Percentiles rank a stretch among this genome's conserved stretches.
phyloP scores from a whole-genome alignment of 2,888 invertebrate genomes.

The Melipona beecheii region DNA sequence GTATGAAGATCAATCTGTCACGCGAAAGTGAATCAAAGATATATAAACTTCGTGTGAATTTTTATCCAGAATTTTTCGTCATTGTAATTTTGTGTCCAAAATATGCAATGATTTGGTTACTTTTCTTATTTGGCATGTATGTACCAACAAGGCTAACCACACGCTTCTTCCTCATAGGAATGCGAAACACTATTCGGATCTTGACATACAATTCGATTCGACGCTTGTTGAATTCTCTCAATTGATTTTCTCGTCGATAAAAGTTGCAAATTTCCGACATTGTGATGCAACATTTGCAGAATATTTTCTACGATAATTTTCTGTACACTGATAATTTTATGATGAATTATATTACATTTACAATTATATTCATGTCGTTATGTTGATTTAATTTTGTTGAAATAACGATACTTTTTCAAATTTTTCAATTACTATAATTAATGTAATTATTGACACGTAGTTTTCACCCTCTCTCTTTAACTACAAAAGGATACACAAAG shows the following conservation, averaged over 20 bases:
- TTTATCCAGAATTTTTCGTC: background rate
- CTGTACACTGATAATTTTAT: background rate
- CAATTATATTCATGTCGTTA: no score
- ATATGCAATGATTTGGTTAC: background rate
- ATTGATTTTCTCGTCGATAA: background rate
- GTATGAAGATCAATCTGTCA: no score
- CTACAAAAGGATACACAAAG: background rate
- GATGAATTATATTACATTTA: no score
- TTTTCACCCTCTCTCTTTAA: constrained; percentile 15
- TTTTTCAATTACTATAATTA: no score
- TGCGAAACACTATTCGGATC: constrained; percentile 3
- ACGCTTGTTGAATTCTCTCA: background rate
- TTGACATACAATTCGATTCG: constrained; percentile 11
- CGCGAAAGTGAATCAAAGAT: no score
- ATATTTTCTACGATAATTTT: background rate
- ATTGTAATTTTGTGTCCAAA: background rate
- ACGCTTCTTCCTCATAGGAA: constrained; percentile 3
- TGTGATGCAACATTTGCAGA: background rate
- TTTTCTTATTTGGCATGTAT: background rate
- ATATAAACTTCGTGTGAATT: no score
- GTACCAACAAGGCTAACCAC: background rate
- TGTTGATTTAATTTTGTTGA: no score
- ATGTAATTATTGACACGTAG: no score
- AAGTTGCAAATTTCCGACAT: background rate
- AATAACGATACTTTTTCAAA: no score